phyloP scores from a whole-genome alignment of 2,113 vertebrate species.

The Nibea albiflora region DNA sequence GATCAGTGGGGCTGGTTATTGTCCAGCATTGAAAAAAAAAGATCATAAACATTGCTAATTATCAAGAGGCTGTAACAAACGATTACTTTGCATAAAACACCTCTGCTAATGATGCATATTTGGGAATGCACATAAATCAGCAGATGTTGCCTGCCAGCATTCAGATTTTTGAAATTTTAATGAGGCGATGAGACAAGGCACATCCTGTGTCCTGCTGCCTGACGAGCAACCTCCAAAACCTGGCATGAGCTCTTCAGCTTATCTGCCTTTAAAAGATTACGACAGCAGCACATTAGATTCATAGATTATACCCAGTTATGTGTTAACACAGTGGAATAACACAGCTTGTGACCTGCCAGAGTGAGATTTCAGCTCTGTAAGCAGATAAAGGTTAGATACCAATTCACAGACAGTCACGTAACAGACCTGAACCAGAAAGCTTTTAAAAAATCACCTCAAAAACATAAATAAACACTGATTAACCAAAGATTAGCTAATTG shows the following conservation, averaged over 20 bases:
- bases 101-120: constrained; percentile 9
- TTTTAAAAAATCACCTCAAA: constrained; percentile 15
- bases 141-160: constrained; percentile 34
- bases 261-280: constrained; percentile 69
- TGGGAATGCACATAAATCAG: constrained; percentile 29
- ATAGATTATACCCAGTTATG: constrained; percentile 48
- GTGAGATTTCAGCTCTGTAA: constrained; percentile 38
- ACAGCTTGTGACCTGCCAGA: constrained; percentile 46
- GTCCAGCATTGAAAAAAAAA: constrained; percentile 1
- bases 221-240: constrained; percentile 52
- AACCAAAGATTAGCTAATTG: constrained; percentile 24
- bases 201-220: constrained; percentile 19
- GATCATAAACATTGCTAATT: not conserved
- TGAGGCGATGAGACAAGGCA: constrained; percentile 18
- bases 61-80: constrained; percentile 14
- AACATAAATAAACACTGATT: constrained; percentile 18
- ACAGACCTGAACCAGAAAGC: not conserved
- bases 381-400: constrained; percentile 42
- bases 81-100: not conserved
- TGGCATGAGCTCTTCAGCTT: constrained; percentile 46
- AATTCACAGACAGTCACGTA: constrained; percentile 11
- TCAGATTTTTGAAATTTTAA: constrained; percentile 42
- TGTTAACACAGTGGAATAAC: constrained; percentile 24
- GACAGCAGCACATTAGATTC: constrained; percentile 52
- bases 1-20: constrained; percentile 1